Evolutionary conservation across 2,888 invertebrate species (phyloP).

Genomic region (Tridacna crocea): DNA sequence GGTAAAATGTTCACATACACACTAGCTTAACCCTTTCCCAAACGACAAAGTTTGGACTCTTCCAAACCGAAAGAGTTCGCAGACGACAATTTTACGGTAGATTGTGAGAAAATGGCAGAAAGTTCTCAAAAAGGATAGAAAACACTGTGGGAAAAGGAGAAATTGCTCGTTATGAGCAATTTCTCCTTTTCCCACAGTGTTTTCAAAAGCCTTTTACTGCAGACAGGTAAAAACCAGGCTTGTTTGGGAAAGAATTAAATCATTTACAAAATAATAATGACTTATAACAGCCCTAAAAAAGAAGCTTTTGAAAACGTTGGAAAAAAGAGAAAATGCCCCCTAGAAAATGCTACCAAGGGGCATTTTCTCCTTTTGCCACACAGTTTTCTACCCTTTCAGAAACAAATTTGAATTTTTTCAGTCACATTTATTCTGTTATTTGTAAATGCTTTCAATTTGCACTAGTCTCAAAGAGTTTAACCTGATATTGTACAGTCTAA

Average conservation of each 20-base stretch:
- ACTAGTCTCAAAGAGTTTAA: not conserved
- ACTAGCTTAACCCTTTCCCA: not conserved
- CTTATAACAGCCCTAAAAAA: no score
- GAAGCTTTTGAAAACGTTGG: no score
- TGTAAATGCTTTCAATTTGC: no score
- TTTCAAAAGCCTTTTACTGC: not conserved
- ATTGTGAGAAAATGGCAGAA: no score
- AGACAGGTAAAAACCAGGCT: not conserved
- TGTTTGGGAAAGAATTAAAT: not conserved
- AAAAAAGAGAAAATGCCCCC: not conserved
- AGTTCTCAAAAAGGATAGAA: no score
- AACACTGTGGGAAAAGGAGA: not conserved
- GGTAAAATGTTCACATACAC: no score
- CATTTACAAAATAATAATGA: not conserved
- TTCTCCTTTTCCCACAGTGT: not conserved
- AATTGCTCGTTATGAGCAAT: not conserved
- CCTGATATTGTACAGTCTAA: no score
- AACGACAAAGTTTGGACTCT: not conserved
- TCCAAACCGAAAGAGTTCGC: not conserved
- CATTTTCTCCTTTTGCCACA: slow-evolving; percentile 1
- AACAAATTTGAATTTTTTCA: no score
- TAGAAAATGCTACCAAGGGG: not conserved
- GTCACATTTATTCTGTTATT: no score
- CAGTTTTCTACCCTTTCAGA: no score
- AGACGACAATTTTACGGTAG: no score